A percentile compares a stretch with the other conserved stretches of the same genome.
Evolutionary conservation across 2,888 invertebrate species (phyloP).

Genomic region (Camptogramma bilineatum): DNA sequence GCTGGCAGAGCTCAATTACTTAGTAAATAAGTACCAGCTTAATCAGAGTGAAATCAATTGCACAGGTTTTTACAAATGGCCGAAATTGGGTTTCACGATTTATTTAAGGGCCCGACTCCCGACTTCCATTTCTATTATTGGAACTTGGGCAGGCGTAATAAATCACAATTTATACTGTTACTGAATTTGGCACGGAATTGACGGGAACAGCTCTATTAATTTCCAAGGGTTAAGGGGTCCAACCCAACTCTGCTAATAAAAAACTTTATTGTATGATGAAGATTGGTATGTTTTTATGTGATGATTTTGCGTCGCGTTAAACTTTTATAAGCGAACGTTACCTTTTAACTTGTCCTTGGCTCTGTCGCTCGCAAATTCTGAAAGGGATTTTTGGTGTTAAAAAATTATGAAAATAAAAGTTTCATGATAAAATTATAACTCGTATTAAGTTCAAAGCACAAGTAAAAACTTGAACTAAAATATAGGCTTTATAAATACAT

Average conservation of each 20-base stretch:
- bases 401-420: not conserved
- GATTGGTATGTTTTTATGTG: conserved; percentile 18
- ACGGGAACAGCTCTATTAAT: conserved; percentile 41
- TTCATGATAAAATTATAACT: not conserved
- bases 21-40: conserved; percentile 20
- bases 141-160: conserved; percentile 49
- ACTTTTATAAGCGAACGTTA: conserved; percentile 10
- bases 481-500: not conserved
- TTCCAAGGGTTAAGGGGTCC: conserved; percentile 30
- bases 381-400: not conserved
- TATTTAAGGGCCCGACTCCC: conserved; percentile 28
- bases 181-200: conserved; percentile 42
- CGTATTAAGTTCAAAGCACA: not conserved
- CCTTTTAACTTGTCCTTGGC: not conserved
- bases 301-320: conserved; percentile 9
- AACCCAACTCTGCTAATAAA: conserved; percentile 25
- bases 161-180: conserved; percentile 52
- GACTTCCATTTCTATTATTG: conserved; percentile 43
- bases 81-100: conserved; percentile 32
- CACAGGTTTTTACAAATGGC: conserved; percentile 38
- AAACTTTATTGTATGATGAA: conserved; percentile 28
- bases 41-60: conserved; percentile 41
- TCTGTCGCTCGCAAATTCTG: not conserved
- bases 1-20: conserved; percentile 23
- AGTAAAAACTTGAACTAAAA: not conserved